These are phyloP conservation scores for Alectura lathami DNA, from an alignment of 2,113 vertebrate genomes.

Conservation along the genomic window DNA sequence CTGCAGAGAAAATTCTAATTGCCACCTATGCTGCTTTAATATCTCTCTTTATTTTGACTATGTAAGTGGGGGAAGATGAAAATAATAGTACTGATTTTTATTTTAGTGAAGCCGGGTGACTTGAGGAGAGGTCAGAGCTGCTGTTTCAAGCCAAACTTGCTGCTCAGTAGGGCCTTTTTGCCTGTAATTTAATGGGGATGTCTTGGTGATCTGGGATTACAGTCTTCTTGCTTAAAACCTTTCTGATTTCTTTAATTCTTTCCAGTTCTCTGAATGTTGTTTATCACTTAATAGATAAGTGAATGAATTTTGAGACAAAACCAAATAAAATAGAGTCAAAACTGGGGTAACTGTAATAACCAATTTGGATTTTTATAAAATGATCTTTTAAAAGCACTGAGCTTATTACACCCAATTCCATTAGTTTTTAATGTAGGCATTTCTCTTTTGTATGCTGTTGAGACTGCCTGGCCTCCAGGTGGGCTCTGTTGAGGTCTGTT, in stretches of 20 bases:
- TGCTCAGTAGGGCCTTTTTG: background rate
- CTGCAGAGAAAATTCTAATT: background rate
- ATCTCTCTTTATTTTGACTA: background rate
- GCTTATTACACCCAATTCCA: background rate
- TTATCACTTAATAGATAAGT: background rate
- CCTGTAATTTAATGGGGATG: background rate
- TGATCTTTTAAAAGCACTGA: background rate
- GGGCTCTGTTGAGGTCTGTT: background rate
- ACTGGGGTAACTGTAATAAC: background rate
- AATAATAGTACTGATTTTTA: background rate
- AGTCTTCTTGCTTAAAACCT: background rate
- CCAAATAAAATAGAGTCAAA: background rate
- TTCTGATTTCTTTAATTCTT: background rate
- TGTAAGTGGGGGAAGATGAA: background rate
- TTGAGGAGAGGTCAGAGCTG: background rate
- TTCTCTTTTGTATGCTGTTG: fast-evolving
- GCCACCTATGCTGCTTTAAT: background rate
- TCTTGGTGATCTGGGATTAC: background rate
- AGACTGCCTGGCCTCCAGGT: background rate
- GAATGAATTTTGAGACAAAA: background rate
- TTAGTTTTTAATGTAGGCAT: background rate
- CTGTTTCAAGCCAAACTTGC: background rate
- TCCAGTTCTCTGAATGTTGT: background rate
- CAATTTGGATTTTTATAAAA: background rate
- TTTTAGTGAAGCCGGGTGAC: background rate